Percentiles rank a stretch among this genome's conserved stretches.
These are phyloP conservation scores for Dipodomys merriami DNA, from an alignment of 2,113 vertebrate species.

Conservation along the genomic window DNA sequence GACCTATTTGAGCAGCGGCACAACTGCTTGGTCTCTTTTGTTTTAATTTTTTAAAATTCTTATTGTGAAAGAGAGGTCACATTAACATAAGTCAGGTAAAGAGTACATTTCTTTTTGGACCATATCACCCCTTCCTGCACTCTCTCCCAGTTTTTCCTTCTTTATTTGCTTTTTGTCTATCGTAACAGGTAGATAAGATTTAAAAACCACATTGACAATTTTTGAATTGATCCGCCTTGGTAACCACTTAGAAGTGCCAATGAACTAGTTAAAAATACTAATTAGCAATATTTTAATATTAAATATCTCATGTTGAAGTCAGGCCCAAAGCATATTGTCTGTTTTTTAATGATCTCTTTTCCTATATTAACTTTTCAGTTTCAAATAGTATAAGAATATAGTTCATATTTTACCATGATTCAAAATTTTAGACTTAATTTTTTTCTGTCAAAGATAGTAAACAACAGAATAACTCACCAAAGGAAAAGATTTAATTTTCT, in stretches of 20 bases:
- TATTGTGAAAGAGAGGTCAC: no score
- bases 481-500: no score
- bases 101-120: no score
- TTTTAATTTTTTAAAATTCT: no score
- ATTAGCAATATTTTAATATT: neutral
- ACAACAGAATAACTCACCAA: neutral
- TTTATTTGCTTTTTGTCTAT: neutral
- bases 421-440: neutral
- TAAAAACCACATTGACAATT: neutral
- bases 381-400: neutral
- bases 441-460: neutral
- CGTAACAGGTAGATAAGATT: neutral
- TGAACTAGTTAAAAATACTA: neutral
- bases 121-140: no score
- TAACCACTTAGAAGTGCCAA: neutral
- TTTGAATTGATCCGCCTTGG: neutral
- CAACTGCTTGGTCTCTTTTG: no score
- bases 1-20: no score
- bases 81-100: no score
- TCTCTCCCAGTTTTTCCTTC: no score
- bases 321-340: neutral
- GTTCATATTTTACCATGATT: neutral
- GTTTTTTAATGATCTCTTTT: neutral
- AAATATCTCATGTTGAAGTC: neutral
- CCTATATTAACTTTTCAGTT: neutral